A percentile compares a stretch with the other conserved stretches of the same genome.
phyloP scores from a whole-genome alignment of 2,113 vertebrate species.

The Cardinalis cardinalis region DNA sequence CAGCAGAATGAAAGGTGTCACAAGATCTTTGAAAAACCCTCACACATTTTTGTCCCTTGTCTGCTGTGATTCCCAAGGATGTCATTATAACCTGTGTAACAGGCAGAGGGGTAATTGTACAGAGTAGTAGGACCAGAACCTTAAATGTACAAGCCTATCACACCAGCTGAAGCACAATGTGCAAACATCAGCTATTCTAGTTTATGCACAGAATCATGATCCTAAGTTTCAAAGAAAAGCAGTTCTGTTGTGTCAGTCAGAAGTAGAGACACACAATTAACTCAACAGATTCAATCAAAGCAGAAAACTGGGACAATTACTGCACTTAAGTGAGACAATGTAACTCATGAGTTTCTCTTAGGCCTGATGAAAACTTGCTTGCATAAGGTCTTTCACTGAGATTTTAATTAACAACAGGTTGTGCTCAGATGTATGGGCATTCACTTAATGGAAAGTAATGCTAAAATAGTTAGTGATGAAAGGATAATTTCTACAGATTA shows the following conservation, averaged over 20 bases:
- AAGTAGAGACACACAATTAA: background rate
- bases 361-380: background rate
- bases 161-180: fast-evolving
- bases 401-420: background rate
- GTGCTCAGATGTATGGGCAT: background rate
- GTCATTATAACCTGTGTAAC: background rate
- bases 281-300: background rate
- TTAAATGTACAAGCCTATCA: background rate
- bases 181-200: background rate
- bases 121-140: background rate
- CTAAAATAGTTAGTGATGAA: background rate
- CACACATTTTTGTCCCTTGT: background rate
- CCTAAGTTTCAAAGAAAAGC: background rate
- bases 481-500: background rate
- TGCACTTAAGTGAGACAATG: background rate
- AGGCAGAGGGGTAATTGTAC: background rate
- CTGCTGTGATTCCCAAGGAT: background rate
- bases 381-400: background rate
- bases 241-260: background rate
- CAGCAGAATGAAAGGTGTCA: background rate
- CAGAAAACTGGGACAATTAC: background rate
- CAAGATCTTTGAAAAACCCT: background rate
- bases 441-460: background rate
- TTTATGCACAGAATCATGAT: background rate
- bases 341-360: background rate